These are phyloP conservation scores for Mobula hypostoma DNA, from an alignment of 2,113 vertebrate genomes.

Conservation along the genomic window DNA sequence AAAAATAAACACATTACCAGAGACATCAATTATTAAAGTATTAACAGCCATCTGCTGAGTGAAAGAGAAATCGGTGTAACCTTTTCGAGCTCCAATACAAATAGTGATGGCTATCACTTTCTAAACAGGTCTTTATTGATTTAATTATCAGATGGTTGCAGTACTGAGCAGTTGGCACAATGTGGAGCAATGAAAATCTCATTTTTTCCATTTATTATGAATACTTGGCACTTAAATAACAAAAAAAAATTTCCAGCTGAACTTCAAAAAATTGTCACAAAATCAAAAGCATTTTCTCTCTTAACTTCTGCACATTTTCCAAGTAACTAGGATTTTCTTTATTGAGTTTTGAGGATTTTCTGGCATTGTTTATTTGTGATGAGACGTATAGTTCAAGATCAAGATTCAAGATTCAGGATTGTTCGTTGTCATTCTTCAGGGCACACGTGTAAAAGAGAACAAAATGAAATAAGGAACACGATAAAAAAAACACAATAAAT, in stretches of 20 bases:
- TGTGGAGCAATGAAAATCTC: not conserved
- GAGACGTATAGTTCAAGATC: no score
- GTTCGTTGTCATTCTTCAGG: no score
- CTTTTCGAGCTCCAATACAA: not conserved
- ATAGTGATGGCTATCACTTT: not conserved
- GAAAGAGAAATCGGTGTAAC: not conserved
- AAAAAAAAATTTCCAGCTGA: not conserved
- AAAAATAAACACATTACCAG: not conserved
- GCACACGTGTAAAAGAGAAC: no score
- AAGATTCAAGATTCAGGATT: no score
- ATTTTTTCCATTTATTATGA: not conserved
- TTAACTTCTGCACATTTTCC: not conserved
- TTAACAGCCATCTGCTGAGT: not conserved
- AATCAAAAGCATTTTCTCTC: no score
- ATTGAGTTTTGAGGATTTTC: no score
- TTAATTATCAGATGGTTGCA: not conserved
- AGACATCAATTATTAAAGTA: not conserved
- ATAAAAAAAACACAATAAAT: no score
- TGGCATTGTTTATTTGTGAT: no score
- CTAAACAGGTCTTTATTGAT: not conserved
- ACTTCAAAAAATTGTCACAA: not conserved
- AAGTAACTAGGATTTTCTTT: not conserved
- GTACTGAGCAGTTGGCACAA: not conserved
- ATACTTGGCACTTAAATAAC: not conserved
- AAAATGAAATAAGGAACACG: no score